Base-by-base conservation (phyloP, 1,140 invertebrate species). In the Apis dorsata region DNA sequence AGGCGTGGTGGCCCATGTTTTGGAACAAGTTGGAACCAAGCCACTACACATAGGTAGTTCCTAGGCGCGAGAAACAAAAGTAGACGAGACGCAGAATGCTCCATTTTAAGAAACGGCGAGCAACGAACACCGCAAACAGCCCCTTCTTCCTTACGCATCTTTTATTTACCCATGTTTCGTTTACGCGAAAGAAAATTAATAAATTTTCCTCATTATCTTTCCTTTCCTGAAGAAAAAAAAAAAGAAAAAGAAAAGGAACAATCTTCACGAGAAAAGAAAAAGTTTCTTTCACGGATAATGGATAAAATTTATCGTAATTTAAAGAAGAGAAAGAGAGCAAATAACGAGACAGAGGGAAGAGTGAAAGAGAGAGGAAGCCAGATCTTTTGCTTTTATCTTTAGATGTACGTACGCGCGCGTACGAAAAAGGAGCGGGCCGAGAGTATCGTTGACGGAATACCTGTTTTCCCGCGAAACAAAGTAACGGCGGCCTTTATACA, bases 11-110 rank as follows among this genome's bases (percentile, higher is more conserved):
- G 34, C 4, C 68, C 49, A 51, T 34, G 72, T 85, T 85, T 82
- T 72, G 65, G 62, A 83, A 44, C 51, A 79, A 71, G 80, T 90
- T 88, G 88, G 88, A 88, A 73, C 83, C 15, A 15, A 69, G 88
- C 88, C 88, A 89, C 60, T 53, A 1, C 75, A 4, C 79, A 24
- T 59, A 53, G 63, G 1, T 24, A 24, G 24, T 44, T 65, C 63
- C 66, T 71, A 1, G 13, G n/a, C 12, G 34, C 21, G 44, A 49
- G 12, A 51, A 21, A 51, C 13, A 49, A 28, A 17, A 13, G 55
- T 12, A 44, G n/a, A 74, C 59, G 34, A 2, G 13, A 19, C 19
- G 13, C 10, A 28, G 57, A 49, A 74, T 57, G 82, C 55, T 74
- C 81, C 70, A 68, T 70, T 86, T 85, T 81, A 75, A 85, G 84